A percentile compares a stretch with the other conserved stretches of the same genome.
phyloP scores from a whole-genome alignment of 1,140 invertebrate species.

The Drosophila melanogaster region Release_6_plus_ISO1_MT NT_033779.5:9584001-9584500 shows the following conservation, averaged over 20 bases:
- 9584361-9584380: slow-evolving; percentile 57
- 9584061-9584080: slow-evolving; percentile 43
- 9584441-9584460: slow-evolving; percentile 46
- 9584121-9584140: slow-evolving; percentile 67
- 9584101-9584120: slow-evolving; percentile 44
- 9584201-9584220: slow-evolving; percentile 70
- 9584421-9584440: slow-evolving; percentile 57
- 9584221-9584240: slow-evolving; percentile 46
- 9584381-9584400: slow-evolving; percentile 13
- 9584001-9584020: slow-evolving; percentile 75
- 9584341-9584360: slow-evolving; percentile 53
- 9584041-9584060: slow-evolving; percentile 48
- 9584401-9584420: slow-evolving; percentile 23
- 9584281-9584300: slow-evolving; percentile 5
- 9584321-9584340: slow-evolving; percentile 41
- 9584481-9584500: slow-evolving; percentile 58
- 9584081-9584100: slow-evolving; percentile 54
- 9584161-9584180: slow-evolving; percentile 72
- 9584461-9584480: slow-evolving; percentile 72
- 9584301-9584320: slow-evolving; percentile 44
- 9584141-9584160: slow-evolving; percentile 81
- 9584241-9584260: slow-evolving; percentile 76
- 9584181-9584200: slow-evolving; percentile 78
- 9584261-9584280: slow-evolving; percentile 79
- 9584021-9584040: slow-evolving; percentile 66